Base-by-base conservation (phyloP, 2,888 invertebrate genomes). In the Unio pictorum region DNA sequence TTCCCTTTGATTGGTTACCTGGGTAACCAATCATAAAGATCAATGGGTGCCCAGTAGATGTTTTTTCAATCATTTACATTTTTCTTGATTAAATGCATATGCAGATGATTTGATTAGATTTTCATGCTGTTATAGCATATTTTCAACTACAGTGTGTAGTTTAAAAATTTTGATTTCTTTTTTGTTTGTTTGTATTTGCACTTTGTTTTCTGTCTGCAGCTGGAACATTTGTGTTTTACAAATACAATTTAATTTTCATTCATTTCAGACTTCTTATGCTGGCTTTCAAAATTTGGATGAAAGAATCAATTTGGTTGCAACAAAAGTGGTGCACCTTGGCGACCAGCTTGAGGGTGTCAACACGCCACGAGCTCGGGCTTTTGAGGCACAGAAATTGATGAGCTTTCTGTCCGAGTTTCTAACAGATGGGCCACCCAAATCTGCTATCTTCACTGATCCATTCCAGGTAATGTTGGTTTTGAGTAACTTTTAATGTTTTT, bases 271-370 rank as follows among this genome's bases (percentile, higher is more conserved):
- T 73, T 95, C 96, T 64, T 95, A 96, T 61, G 94, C 94, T 79
- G 94, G 95, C 81, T 97, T 97, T 89, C 95, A 96, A 91, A 95
- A 96, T 78, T 90, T 99, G 66, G 99, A 99, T 90, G 96, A 96
- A 85, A 94, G 97, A 84, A 98, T 99, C 87, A 98, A 98, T 84
- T 95, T 95, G 70, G 99, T 99, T 61, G 98, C 99, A 0, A 97
- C 97, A 0, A 96, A 98, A 91, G 99, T 99, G 0, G 93, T 99
- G 63, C 98, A 99, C 91, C 93, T 99, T n/a, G 99, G 99, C 0
- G 99, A 99, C 91, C 99, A 99, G 89, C 91, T 99, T 61, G 99
- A 99, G 85, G 97, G 96, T 78, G 97, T 99, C 0, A 95, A 98
- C 88, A 96, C 95, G 0, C 99, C 99, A 0, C 91, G 99, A 69